Evolutionary conservation across 2,797 vertebrate genomes (phyloP), one percentile per base, ranked within the genome.

Genomic region (Silurus aristotelis): DNA sequence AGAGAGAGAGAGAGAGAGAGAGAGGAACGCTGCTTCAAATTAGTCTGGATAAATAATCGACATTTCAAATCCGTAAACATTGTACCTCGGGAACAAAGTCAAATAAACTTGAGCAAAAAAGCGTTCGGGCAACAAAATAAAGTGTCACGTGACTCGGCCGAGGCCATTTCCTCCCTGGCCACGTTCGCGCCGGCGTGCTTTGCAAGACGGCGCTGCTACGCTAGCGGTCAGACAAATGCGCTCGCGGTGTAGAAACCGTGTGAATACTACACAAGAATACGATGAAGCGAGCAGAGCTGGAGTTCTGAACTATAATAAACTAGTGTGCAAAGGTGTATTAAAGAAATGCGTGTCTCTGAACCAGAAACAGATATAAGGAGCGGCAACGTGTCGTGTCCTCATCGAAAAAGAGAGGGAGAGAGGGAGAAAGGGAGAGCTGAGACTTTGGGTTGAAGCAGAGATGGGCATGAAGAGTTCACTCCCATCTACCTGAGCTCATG

Each of bases 41-140:
- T 95, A 95, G 92, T 88, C 90, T 92, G 93, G 86, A 93, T 93
- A 95, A 95, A 95, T 95, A 95, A 94, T 94, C 92, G 85, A 0
- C 72, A 85, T 84, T 84, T 89, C 89, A 88, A 91, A 88, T 92
- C 89, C 70, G 90, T 89, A 94, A 95, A 95, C 92, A 94, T 84
- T 85, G 81, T 83, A 91, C 90, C 91, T 92, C 90, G 25, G 48
- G 27, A 85, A 83, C 6, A 67, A 86, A 88, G 92, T 93, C 89
- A 94, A 95, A 95, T 94, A 94, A 94, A 92, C 94, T 90, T 86
- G 80, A 87, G 80, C 76, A 90, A 92, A 80, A 80, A 92, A 90
- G 80, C 66, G 85, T 79, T 20, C 63, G 43, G 84, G 87, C 87
- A 56, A 60, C 2, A 84, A 89, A 89, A 91, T 87, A 87, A 87